Evolutionary conservation across 2,888 invertebrate species (phyloP).

Genomic region (Spisula solida): DNA sequence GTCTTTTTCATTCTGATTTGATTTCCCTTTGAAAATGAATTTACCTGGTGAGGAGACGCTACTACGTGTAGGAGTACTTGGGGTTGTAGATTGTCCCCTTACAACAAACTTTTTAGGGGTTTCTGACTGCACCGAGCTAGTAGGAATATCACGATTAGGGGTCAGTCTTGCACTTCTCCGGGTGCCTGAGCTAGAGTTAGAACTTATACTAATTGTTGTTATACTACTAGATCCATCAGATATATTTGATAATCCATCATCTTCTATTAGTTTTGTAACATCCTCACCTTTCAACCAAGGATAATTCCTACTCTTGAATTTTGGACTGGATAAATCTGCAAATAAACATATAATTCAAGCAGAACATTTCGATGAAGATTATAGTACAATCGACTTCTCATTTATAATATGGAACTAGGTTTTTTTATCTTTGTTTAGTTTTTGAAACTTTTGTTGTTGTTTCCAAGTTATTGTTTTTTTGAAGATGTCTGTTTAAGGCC

Average conservation of each 20-base stretch:
- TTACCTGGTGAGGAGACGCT: neutral
- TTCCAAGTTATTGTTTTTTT: no score
- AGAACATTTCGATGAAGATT: no score
- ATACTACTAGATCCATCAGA: slow-evolving; percentile 59
- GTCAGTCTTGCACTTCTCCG: slow-evolving; percentile 47
- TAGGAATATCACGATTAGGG: neutral
- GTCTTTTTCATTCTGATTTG: neutral
- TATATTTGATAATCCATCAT: slow-evolving; percentile 67
- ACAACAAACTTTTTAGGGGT: slow-evolving; percentile 15
- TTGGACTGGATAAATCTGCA: slow-evolving; percentile 62
- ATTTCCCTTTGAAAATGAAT: neutral
- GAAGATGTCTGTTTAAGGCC: no score
- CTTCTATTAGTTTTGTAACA: slow-evolving; percentile 75
- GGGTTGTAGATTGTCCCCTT: slow-evolving; percentile 20
- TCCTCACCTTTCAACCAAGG: slow-evolving; percentile 71
- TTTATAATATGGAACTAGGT: no score
- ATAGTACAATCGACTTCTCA: no score
- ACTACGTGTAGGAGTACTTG: neutral
- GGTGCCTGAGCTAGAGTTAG: slow-evolving; percentile 26
- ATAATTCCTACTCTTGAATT: slow-evolving; percentile 54
- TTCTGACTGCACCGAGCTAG: no score
- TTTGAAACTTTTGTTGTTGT: no score
- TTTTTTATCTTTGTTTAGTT: no score
- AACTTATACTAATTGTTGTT: neutral
- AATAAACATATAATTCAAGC: neutral